Percentiles rank a stretch among this genome's conserved stretches.
Conservation (phyloP, 2,888 invertebrate genomes). For the Pollenia labialis region DNA sequence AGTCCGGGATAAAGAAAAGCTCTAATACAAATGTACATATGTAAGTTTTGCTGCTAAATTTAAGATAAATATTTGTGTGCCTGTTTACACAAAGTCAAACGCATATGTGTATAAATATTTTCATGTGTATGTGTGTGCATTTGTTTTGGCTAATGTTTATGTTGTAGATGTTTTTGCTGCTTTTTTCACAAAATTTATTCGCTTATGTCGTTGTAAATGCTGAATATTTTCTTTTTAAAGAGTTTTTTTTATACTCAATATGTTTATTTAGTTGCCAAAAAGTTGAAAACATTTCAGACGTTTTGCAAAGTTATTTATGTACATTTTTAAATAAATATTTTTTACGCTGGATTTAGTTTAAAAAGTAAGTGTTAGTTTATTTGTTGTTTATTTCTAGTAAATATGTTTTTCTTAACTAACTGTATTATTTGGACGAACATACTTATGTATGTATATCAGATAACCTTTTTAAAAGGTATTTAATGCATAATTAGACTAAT, state of each 20-base stretch:
- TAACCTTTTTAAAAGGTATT: no score
- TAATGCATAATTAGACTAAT: no score
- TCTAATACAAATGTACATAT: not conserved
- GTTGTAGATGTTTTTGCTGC: slow-evolving; percentile 7
- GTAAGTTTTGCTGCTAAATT: slow-evolving; percentile 26
- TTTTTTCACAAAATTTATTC: slow-evolving; percentile 36
- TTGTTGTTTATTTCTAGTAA: not conserved
- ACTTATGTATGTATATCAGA: no score
- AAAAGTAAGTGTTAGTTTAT: not conserved
- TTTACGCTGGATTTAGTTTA: not conserved
- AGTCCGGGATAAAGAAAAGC: not conserved
- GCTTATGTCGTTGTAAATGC: slow-evolving; percentile 23
- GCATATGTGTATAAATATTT: not conserved
- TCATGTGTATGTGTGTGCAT: not conserved
- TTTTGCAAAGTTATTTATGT: slow-evolving; percentile 35
- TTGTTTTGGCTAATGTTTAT: slow-evolving; percentile 42
- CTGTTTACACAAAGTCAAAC: not conserved
- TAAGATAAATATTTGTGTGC: slow-evolving; percentile 31
- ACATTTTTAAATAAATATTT: not conserved
- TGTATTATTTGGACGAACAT: no score
- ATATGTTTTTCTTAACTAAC: no score
- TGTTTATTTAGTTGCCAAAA: slow-evolving; percentile 66
- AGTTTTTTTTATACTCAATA: no score
- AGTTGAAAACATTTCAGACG: slow-evolving; percentile 46
- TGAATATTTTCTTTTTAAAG: slow-evolving; percentile 21